These are phyloP conservation scores for Halictus quadricinctus DNA, from an alignment of 2,888 invertebrate genomes.

Conservation along the genomic window DNA sequence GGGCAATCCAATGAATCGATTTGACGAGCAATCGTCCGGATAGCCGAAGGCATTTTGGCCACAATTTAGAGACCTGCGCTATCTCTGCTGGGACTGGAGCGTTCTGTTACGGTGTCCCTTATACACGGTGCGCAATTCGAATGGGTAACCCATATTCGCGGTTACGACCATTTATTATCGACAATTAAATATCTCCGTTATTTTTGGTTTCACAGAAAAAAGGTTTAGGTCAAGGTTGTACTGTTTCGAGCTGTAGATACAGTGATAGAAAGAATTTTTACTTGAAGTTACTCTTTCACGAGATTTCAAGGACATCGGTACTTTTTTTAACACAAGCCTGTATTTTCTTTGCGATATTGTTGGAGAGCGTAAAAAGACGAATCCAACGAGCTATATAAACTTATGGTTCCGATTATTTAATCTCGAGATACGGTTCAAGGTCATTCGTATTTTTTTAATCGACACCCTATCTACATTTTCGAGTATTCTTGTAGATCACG, in stretches of 20 bases:
- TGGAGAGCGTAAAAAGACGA: background rate
- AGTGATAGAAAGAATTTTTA: background rate
- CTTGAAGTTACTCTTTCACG: background rate
- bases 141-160: background rate
- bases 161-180: background rate
- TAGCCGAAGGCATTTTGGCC: constrained; percentile 54
- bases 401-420: background rate
- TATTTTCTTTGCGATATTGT: background rate
- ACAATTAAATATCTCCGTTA: background rate
- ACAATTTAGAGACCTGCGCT: constrained; percentile 58
- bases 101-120: background rate
- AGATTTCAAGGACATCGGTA: background rate
- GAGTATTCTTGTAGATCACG: background rate
- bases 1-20: constrained; percentile 63
- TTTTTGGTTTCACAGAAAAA: background rate
- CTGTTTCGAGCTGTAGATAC: background rate
- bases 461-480: background rate
- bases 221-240: background rate
- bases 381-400: background rate
- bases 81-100: constrained; percentile 33
- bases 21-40: constrained; percentile 63
- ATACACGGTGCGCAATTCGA: background rate
- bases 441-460: background rate
- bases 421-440: background rate
- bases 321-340: background rate